These are phyloP conservation scores for Budorcas taxicolor DNA, from an alignment of 2,113 vertebrate species.

Conservation along the genomic window DNA sequence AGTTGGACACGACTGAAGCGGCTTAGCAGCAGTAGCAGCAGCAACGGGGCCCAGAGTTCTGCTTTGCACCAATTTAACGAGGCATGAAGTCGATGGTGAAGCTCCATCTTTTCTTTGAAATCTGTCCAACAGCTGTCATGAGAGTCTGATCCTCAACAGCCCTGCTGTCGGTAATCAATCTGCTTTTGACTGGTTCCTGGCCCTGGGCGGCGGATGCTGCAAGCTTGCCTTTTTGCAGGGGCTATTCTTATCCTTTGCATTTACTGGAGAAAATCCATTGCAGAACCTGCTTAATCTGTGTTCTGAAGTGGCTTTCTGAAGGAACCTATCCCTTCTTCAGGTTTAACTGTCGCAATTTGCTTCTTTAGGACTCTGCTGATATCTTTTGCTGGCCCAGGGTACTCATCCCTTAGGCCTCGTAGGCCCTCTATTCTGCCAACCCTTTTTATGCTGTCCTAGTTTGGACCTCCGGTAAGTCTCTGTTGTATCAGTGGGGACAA, in stretches of 20 bases:
- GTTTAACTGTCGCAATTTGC: background rate
- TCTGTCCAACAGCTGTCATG: background rate
- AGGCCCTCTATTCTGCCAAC: background rate
- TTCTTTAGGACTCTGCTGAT: background rate
- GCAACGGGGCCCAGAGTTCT: background rate
- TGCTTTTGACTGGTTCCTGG: background rate
- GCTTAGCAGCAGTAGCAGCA: too few relatives aligned
- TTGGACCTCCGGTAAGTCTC: background rate
- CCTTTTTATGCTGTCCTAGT: background rate
- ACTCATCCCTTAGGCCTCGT: rapidly evolving
- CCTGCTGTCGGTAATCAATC: background rate
- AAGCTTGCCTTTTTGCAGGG: background rate
- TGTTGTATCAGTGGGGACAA: too few relatives aligned
- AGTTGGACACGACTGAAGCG: too few relatives aligned
- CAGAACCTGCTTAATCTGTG: background rate
- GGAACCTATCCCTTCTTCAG: background rate
- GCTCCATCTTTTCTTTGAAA: background rate
- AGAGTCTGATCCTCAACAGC: background rate
- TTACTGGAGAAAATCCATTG: background rate
- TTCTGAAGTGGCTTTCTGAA: background rate
- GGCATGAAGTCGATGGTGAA: rapidly evolving
- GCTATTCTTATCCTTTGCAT: background rate
- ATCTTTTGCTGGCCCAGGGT: background rate
- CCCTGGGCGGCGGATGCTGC: background rate
- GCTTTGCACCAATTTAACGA: background rate